A percentile compares a stretch with the other conserved stretches of the same genome.
Evolutionary conservation across 2,113 vertebrate species (phyloP).

Genomic region (Ia io): DNA sequence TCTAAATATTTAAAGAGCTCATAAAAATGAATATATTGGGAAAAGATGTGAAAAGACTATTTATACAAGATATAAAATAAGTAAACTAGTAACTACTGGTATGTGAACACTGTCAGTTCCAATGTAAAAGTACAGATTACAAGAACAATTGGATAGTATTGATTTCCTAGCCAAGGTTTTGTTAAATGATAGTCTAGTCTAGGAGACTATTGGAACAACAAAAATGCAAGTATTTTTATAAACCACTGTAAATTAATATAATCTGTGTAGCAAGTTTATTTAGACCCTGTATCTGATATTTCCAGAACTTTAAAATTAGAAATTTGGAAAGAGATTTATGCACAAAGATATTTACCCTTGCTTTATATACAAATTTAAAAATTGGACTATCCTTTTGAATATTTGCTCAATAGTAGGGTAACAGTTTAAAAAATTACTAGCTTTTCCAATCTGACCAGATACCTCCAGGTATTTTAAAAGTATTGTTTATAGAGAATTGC

Average conservation of each 20-base stretch:
- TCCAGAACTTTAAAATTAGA: not conserved
- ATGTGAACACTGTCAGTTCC: not conserved
- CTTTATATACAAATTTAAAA: not conserved
- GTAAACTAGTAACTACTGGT: not conserved
- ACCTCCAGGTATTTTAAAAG: not conserved
- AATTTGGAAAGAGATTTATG: not conserved
- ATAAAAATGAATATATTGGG: not conserved
- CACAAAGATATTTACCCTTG: not conserved
- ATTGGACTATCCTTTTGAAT: not conserved
- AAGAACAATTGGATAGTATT: not conserved
- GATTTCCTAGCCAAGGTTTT: not conserved
- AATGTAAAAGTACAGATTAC: not conserved
- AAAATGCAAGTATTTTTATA: not conserved
- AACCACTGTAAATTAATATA: not conserved
- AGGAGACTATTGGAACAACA: not conserved
- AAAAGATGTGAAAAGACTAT: not conserved
- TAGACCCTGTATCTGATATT: not conserved
- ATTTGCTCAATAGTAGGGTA: not conserved
- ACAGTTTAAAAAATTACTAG: not conserved
- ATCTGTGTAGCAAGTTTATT: not conserved
- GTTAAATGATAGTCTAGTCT: not conserved
- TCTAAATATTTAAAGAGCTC: conserved; percentile 25
- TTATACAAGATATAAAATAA: not conserved
- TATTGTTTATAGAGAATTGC: not conserved
- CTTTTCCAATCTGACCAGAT: not conserved